Evolutionary conservation across 2,888 invertebrate genomes (phyloP), one percentile per base, ranked within the genome.

Genomic region (Lydus trimaculatus): DNA sequence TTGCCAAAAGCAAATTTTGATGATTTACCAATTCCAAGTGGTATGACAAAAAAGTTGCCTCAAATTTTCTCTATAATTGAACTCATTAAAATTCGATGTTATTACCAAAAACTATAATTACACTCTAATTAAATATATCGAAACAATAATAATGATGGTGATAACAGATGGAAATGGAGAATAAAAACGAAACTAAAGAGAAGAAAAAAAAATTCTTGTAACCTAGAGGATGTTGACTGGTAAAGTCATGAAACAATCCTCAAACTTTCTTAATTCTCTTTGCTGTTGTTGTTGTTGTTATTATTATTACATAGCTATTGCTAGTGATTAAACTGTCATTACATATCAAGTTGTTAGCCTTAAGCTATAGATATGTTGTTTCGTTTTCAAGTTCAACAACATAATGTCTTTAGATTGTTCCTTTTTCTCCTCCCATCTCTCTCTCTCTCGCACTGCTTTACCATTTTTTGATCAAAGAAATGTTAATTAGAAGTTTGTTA

Each of bases 301-400:
- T 43, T 43, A 43, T 43, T 43, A 43, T 43, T 43, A 43, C 43
- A 43, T 43, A 43, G 43, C 43, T 67, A 67, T 68, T 64, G 64
- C 69, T 39, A 63, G 69, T 69, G 65, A 69, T 69, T 69, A 69
- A 69, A 69, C 69, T 69, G 69, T 69, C 69, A 69, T 69, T 69
- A 69, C 66, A 64, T 66, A 66, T 66, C 69, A 69, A 69, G 69
- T 63, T 66, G 69, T 63, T 33, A 25, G 69, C 66, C 69, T 64
- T 64, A 43, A 64, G 69, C 69, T 61, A 64, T 23, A 56, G 33
- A 60, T 31, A 25, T 28, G 62, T 58, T 68, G 68, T 43, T 43
- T 43, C 43, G 11, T 43, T 43, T 43, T 43, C 17, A 17, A 43
- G 43, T 43, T 43, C 43, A 43, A 43, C 43, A 43, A 43, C 43